phyloP scores from a whole-genome alignment of 2,888 invertebrate genomes.

The Koerneria pararmatus region DNA sequence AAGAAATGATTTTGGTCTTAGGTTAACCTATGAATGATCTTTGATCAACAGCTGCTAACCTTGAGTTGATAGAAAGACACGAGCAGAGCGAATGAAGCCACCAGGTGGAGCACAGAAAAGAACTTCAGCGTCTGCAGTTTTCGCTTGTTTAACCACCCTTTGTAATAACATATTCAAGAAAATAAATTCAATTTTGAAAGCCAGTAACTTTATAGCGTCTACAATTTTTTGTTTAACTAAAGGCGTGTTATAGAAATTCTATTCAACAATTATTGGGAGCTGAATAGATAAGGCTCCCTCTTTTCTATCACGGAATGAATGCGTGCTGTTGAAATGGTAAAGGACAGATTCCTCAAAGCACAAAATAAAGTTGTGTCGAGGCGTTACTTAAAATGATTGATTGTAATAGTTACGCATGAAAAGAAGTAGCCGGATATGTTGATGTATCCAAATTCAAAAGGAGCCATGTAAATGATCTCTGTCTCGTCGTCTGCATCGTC shows the following conservation, averaged over 20 bases:
- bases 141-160: neutral
- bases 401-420: conserved; percentile 8
- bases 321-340: no score
- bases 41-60: conserved; percentile 65
- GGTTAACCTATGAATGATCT: no score
- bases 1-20: neutral
- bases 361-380: no score
- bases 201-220: neutral
- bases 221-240: neutral
- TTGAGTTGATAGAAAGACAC: conserved; percentile 97
- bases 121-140: conserved; percentile 20
- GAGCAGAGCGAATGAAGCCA: conserved; percentile 54
- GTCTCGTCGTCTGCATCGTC: conserved; percentile 74
- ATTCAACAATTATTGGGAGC: neutral
- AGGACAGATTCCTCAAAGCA: no score
- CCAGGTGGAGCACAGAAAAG: conserved; percentile 44
- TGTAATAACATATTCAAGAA: neutral
- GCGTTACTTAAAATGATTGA: no score
- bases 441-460: conserved; percentile 15
- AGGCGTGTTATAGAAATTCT: neutral
- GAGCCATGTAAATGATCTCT: conserved; percentile 52
- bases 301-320: no score
- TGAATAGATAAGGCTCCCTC: neutral
- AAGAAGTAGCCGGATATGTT: conserved; percentile 21
- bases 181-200: neutral